Evolutionary conservation across 2,888 invertebrate genomes (phyloP).

Genomic region (Phyllotreta cruciferae): DNA sequence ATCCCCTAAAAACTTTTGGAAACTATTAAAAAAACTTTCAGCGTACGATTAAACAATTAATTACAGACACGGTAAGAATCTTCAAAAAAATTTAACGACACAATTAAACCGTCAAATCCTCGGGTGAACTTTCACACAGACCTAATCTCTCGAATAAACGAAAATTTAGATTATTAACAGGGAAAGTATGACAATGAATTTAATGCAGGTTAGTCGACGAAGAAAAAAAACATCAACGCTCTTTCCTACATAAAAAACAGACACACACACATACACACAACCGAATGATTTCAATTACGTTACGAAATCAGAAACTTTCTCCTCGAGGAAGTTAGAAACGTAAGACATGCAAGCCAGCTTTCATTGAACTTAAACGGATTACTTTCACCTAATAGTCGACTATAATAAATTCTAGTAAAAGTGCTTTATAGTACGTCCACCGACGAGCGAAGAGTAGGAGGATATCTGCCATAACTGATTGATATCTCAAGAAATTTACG

Average conservation of each 20-base stretch:
- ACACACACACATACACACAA: conserved; percentile 4
- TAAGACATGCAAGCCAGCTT: conserved; percentile 29
- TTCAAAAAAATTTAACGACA: too few relatives aligned
- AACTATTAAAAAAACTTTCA: too few relatives aligned
- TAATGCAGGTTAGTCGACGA: background rate
- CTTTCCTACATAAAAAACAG: conserved; percentile 15
- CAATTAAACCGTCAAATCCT: too few relatives aligned
- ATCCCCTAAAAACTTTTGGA: too few relatives aligned
- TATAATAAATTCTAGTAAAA: conserved; percentile 31
- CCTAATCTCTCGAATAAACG: background rate
- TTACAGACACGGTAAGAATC: too few relatives aligned
- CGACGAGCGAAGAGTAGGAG: too few relatives aligned
- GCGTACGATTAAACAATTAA: too few relatives aligned
- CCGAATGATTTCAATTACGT: conserved; percentile 36
- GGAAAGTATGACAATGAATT: conserved; percentile 3
- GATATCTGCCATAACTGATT: too few relatives aligned
- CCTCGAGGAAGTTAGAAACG: conserved; percentile 32
- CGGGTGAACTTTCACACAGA: background rate
- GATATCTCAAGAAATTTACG: too few relatives aligned
- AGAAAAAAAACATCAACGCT: conserved; percentile 12
- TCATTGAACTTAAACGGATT: conserved; percentile 30
- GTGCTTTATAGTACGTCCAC: conserved; percentile 7
- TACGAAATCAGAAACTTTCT: conserved; percentile 46
- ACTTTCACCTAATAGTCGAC: conserved; percentile 37
- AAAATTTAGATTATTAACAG: background rate